These are phyloP conservation scores for Eristalis tenax DNA, from an alignment of 2,888 invertebrate genomes.

Conservation along the genomic window DNA sequence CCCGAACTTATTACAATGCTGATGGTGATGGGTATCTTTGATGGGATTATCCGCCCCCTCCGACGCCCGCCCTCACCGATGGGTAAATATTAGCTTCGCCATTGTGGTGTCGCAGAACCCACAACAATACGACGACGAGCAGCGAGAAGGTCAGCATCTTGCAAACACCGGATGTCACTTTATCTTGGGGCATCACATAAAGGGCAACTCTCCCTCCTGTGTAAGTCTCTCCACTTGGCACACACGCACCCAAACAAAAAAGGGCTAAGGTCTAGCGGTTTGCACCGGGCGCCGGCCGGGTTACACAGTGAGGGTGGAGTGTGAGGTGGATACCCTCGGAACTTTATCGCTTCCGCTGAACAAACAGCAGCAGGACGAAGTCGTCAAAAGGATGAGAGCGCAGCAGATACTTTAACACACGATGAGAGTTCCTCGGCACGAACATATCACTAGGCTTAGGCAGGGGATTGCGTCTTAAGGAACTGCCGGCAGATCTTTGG, in stretches of 20 bases:
- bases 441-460: conserved; percentile 39
- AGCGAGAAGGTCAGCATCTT: conserved; percentile 60
- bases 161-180: conserved; percentile 61
- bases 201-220: neutral
- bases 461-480: conserved; percentile 1
- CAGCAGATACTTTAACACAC: conserved; percentile 43
- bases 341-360: conserved; percentile 35
- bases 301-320: neutral
- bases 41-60: conserved; percentile 57
- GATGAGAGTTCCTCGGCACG: conserved; percentile 21
- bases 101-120: neutral
- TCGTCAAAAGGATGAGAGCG: neutral
- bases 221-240: too few relatives aligned
- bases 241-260: conserved; percentile 8
- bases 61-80: conserved; percentile 2
- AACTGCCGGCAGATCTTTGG: neutral
- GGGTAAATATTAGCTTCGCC: conserved; percentile 58
- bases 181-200: conserved; percentile 45
- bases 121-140: conserved; percentile 25
- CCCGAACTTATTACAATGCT: conserved; percentile 64
- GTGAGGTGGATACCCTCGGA: conserved; percentile 23
- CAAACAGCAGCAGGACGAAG: neutral
- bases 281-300: neutral
- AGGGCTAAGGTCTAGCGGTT: conserved; percentile 45
- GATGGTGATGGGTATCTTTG: conserved; percentile 57